Evolutionary conservation across 1,140 invertebrate genomes (phyloP).

Genomic region (Camponotus vicinus): DNA sequence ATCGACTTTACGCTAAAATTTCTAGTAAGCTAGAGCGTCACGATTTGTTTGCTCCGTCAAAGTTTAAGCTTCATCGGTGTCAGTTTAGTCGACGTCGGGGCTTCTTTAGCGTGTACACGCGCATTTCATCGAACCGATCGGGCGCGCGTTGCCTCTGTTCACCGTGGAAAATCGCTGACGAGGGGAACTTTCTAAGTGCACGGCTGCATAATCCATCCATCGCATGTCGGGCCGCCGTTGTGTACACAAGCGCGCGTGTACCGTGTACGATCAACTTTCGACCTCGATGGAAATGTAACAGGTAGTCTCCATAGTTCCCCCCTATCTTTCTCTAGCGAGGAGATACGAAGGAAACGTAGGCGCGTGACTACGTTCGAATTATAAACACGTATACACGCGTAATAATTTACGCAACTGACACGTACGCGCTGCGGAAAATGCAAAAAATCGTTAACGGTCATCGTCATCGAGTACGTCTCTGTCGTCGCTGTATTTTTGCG

Average conservation of each 20-base stretch:
- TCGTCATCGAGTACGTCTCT: conserved; percentile 9
- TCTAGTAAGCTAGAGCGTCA: neutral
- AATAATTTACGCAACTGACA: conserved; percentile 36
- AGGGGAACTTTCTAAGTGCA: conserved; percentile 71
- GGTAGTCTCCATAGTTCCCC: conserved; percentile 51
- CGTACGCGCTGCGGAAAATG: neutral
- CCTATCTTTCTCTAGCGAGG: neutral
- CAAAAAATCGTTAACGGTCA: conserved; percentile 18
- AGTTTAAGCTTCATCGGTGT: conserved; percentile 17
- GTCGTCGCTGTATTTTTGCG: neutral
- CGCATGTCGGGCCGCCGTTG: conserved; percentile 51
- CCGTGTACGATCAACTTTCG: conserved; percentile 63
- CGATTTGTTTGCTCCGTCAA: conserved; percentile 19
- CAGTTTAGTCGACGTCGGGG: conserved; percentile 8
- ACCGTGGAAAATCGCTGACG: conserved; percentile 61
- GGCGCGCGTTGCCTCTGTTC: conserved; percentile 16
- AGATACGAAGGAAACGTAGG: conserved; percentile 29
- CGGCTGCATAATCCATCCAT: conserved; percentile 69
- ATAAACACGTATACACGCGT: neutral
- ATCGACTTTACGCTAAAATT: neutral
- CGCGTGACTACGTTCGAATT: conserved; percentile 23
- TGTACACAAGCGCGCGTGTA: neutral
- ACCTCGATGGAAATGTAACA: conserved; percentile 73
- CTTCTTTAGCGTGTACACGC: conserved; percentile 30
- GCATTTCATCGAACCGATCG: conserved; percentile 32